These are phyloP conservation scores for Chionoecetes opilio DNA, from an alignment of 1,140 invertebrate genomes.

Conservation along the genomic window DNA sequence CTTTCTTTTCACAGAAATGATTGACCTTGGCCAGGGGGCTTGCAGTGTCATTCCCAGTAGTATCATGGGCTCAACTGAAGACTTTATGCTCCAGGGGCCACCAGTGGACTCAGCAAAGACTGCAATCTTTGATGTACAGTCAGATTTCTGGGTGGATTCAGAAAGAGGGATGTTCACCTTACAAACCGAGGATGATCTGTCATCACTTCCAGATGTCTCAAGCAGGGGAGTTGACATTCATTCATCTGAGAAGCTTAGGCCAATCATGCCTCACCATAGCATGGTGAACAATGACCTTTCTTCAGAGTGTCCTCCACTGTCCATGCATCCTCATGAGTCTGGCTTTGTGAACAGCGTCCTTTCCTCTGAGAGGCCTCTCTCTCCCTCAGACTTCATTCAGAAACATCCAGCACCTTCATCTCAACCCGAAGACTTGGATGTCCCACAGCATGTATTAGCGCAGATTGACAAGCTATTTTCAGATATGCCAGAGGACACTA, in stretches of 20 bases:
- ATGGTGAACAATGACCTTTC: no score
- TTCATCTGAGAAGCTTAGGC: no score
- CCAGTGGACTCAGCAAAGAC: background rate
- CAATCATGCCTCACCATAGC: no score
- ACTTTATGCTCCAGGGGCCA: background rate
- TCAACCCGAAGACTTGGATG: background rate
- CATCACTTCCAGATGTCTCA: background rate
- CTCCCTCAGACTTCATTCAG: background rate
- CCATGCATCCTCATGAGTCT: background rate
- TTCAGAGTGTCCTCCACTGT: background rate
- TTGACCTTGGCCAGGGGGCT: background rate
- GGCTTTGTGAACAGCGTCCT: background rate
- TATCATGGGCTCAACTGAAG: background rate
- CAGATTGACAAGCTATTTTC: background rate
- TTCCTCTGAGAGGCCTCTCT: background rate
- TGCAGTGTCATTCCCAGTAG: background rate
- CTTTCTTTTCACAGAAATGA: slow-evolving; percentile 13
- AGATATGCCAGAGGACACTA: background rate
- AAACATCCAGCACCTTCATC: background rate
- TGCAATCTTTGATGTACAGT: background rate
- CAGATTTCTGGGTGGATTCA: background rate
- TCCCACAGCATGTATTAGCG: background rate
- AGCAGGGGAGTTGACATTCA: no score
- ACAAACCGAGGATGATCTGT: background rate
- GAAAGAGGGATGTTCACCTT: background rate